Base-by-base conservation (phyloP, 1,140 invertebrate species). In the Schlechtendalia chinensis region DNA sequence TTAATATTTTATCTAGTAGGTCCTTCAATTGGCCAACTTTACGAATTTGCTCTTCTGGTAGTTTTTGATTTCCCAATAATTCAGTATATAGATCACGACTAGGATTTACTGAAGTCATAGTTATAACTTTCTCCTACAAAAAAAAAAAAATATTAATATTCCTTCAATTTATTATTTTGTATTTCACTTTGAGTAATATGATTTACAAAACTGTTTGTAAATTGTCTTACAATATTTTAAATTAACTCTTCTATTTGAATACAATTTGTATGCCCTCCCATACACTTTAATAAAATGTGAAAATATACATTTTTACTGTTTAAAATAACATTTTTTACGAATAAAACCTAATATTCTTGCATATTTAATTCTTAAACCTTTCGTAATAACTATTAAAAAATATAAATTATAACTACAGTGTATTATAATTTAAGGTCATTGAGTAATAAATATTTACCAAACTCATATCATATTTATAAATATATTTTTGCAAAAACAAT, bases 111-210 rank as follows among this genome's bases (percentile, higher is more conserved):
- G 94, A 94, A 1, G 94, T 93, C 90, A 98, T 93, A 14, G 96
- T 91, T 14, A 98, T 96, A 56, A 98, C 89, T 88, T 99, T 99
- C 86, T 99, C 97, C 96, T 98, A 87, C n/a, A n/a, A 17, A 87
- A 88, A 83, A 82, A n/a, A 65, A 50, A 79, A 63, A 54, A 72
- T 12, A 47, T 19, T 54, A 54, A 54, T 19, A 39, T 39, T 39
- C 32, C 8, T 39, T 39, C 8, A 39, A 39, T 39, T 39, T 39
- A 39, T 39, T 39, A n/a, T n/a, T 3, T 54, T 4, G 6, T 54
- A 56, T 22, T 54, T 17, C 5, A 54, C 1, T 0, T 54, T 19
- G 53, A 54, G 16, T 16, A 54, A 54, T 54, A 5, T 17, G 5
- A 54, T 54, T 54, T 54, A 19, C 8, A 39, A 8, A 39, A 39